A percentile compares a stretch with the other conserved stretches of the same genome.
Evolutionary conservation across 2,113 vertebrate genomes (phyloP).

Genomic region (Nycticorax nycticorax): DNA sequence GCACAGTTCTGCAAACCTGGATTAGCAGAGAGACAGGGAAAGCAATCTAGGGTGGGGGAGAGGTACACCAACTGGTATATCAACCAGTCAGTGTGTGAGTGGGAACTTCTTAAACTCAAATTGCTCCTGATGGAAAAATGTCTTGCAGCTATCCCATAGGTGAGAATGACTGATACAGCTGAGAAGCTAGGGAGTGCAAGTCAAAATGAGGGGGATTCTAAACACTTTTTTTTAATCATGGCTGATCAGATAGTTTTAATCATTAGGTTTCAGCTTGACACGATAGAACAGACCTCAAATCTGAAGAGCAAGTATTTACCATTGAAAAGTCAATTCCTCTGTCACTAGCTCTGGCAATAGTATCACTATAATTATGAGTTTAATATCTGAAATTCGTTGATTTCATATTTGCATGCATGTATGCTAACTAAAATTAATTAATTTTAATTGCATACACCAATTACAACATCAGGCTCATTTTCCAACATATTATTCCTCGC

Average conservation of each 20-base stretch:
- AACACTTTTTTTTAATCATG: background rate
- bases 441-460: conserved; percentile 80
- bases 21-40: background rate
- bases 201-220: background rate
- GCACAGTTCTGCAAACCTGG: background rate
- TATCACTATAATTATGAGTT: conserved; percentile 74
- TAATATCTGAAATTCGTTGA: conserved; percentile 78
- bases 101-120: conserved; percentile 1
- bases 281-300: background rate
- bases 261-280: background rate
- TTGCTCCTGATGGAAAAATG: background rate
- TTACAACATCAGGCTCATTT: conserved; percentile 80
- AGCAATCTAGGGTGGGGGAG: background rate
- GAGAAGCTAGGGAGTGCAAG: background rate
- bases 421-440: conserved; percentile 82
- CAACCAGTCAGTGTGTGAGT: background rate
- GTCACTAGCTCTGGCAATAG: conserved; percentile 44
- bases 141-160: background rate
- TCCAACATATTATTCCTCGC: conserved; percentile 76
- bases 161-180: background rate
- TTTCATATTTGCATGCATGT: conserved; percentile 78
- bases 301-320: conserved; percentile 17
- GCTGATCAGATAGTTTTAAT: background rate
- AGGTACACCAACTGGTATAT: background rate
- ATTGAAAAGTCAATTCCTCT: conserved; percentile 40